Evolutionary conservation across 2,113 vertebrate species (phyloP).

Genomic region (Vanacampus margaritifer): DNA sequence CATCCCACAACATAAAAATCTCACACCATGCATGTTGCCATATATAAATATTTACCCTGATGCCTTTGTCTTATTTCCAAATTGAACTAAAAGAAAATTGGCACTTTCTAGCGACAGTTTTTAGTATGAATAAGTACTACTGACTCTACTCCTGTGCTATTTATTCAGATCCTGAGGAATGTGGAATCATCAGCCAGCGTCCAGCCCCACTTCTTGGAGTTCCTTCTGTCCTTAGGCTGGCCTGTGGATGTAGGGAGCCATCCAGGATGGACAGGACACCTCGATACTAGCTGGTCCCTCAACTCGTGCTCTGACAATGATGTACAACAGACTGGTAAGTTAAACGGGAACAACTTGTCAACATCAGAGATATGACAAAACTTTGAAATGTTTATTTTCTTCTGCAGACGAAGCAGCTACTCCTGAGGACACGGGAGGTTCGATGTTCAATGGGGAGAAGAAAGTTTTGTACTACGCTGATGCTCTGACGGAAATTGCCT

Average conservation of each 20-base stretch:
- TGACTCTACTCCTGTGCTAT: background rate
- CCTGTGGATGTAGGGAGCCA: slow-evolving; percentile 88
- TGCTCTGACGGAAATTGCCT: slow-evolving; percentile 93
- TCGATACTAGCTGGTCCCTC: slow-evolving; percentile 93
- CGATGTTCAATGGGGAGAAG: slow-evolving; percentile 91
- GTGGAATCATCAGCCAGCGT: slow-evolving; percentile 87
- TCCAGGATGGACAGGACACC: slow-evolving; percentile 91
- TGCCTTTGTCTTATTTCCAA: too few species aligned
- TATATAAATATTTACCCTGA: too few species aligned
- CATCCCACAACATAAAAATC: too few species aligned
- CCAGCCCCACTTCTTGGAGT: slow-evolving; percentile 92
- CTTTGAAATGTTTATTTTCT: background rate
- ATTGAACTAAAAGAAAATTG: background rate
- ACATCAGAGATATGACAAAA: background rate
- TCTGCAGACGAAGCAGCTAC: slow-evolving; percentile 77
- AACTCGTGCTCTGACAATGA: slow-evolving; percentile 79
- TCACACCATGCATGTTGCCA: too few species aligned
- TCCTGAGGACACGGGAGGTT: slow-evolving; percentile 85
- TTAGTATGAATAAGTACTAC: background rate
- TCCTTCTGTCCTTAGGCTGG: slow-evolving; percentile 92
- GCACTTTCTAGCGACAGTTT: background rate
- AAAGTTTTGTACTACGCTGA: slow-evolving; percentile 93
- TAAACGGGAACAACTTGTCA: background rate
- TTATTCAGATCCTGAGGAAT: slow-evolving; percentile 85
- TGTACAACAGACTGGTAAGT: slow-evolving; percentile 75